Conservation (phyloP, 2,113 vertebrate species). For the Perognathus longimembris region DNA sequence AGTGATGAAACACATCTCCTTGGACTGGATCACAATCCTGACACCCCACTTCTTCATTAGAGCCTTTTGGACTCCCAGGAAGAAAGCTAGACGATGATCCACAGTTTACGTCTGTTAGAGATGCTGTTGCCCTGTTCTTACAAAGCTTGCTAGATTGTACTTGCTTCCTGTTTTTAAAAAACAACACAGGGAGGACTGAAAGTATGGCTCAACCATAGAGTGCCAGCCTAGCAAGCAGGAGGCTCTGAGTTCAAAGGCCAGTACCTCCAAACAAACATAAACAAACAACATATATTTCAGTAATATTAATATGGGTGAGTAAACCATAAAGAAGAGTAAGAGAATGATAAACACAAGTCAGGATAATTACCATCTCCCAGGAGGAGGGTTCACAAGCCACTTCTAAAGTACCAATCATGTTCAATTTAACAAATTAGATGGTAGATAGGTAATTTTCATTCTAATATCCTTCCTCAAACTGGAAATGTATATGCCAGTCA, state of each 20-base stretch:
- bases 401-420: neutral
- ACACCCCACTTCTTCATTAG: neutral
- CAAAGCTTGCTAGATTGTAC: neutral
- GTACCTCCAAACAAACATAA: too few relatives aligned
- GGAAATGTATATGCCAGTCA: neutral
- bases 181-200: neutral
- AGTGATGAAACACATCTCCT: neutral
- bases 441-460: neutral
- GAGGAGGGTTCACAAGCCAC: neutral
- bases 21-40: neutral
- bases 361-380: neutral
- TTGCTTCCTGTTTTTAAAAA: constrained; percentile 21
- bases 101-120: neutral
- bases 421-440: neutral
- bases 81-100: neutral
- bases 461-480: constrained; percentile 40
- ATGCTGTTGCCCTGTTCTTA: neutral
- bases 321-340: constrained; percentile 40
- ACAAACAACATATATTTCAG: neutral
- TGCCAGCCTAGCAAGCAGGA: too few relatives aligned
- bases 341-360: neutral
- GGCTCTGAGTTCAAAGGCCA: too few relatives aligned
- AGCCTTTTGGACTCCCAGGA: neutral
- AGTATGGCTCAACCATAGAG: too few relatives aligned
- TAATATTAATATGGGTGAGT: neutral